Base-by-base conservation (phyloP, 2,113 vertebrate genomes). In the Ceyx melanurus region DNA sequence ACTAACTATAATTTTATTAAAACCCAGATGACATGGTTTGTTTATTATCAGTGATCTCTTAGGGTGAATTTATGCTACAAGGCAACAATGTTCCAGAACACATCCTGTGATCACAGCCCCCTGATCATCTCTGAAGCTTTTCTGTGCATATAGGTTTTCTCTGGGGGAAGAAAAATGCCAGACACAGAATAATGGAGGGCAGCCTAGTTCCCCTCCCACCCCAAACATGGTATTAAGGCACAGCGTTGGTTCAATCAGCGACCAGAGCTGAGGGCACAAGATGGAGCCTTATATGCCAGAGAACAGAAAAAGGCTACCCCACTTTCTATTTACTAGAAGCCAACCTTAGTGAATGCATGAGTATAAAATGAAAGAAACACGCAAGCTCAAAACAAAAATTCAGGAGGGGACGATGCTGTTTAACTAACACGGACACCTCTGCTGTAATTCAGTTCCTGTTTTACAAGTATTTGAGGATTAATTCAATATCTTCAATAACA, bases 401-500 rank as follows among this genome's bases (percentile, higher is more conserved):
- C 54, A 68, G 54, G 81, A 68, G 31, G 6, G 42, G 13, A 72
- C 61, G 35, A 89, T 70, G 57, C 18, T 68, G 42, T 89, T 90
- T 71, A 87, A 89, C 50, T 74, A 60, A 40, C 42, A 67, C 37
- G 58, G 25, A 89, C 85, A 64, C n/a, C 23, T 80, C 58, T 89
- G 40, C 68, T 81, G 43, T 51, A 88, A 89, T 65, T 86, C 31
- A 84, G 18, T 66, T 85, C 28, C 48, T 68, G 73, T 76, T 77
- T 78, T 82, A 77, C 40, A 86, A 88, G 68, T 78, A 86, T 64
- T 70, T 91, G 56, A 86, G 25, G n/a, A 77, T 82, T 86, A 62
- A 74, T 29, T 66, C 57, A 86, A 75, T 66, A 68, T 67, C 57
- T 76, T 93, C 46, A 90, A 72, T 68, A 88, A 86, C 25, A 82